Evolutionary conservation across 2,113 vertebrate species (phyloP), one percentile per base, ranked within the genome.

Genomic region (Cheirogaleus medius): DNA sequence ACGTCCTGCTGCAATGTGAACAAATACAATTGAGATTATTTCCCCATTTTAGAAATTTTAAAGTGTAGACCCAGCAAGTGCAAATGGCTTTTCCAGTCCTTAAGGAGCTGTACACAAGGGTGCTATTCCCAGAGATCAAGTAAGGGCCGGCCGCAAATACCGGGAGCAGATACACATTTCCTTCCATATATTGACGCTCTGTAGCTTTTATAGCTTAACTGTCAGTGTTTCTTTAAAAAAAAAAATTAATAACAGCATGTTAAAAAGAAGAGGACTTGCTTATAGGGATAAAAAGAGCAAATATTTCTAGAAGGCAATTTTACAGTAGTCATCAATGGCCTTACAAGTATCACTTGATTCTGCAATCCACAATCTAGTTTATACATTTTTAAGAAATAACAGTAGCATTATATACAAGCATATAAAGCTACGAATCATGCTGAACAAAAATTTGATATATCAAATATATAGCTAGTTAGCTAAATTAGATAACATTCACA

Each of bases 121-220:
- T 39, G 11, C 15, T 49, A 1, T 4, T 80, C 12, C 54, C 17
- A 58, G 39, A 58, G 25, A 12, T n/a, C 14, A 54, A 21, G 32
- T 2, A 23, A 83, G 29, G 13, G 8, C 2, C 3, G 42, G 37
- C 15, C 44, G 69, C 14, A 54, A 32, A 58, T 47, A 42, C 21
- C 49, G 11, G 37, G 1, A 4, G 3, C n/a, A 15, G 0, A 17
- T 17, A 54, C 2, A 44, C 8, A 9, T 15, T 27, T 47, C 18
- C 58, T 77, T 94, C 58, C 10, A 76, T 0, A 6, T 21, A 63
- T 2, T 18, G 42, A 15, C 49, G 9, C 34, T 42, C 71, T 49
- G 2, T 52, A 39, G 21, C 5, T 34, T 71, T 90, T 47, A 49
- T 6, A 80, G 32, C 3, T 47, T 52, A 69, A 63, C n/a, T 44